These are phyloP conservation scores for Folsomia candida DNA, from an alignment of 2,888 invertebrate genomes.

Conservation along the genomic window DNA sequence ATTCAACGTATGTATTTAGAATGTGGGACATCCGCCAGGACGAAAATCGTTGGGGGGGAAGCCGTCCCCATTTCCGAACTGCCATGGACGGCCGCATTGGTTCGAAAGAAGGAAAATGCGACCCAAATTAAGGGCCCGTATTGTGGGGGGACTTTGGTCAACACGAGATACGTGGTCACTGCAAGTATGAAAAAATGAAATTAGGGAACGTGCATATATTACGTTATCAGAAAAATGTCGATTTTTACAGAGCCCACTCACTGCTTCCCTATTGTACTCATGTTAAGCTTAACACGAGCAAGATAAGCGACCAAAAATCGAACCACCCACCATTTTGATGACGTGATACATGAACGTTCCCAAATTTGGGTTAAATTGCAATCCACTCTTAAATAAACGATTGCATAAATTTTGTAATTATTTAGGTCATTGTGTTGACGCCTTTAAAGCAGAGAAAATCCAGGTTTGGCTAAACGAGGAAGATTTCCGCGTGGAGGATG, in stretches of 20 bases:
- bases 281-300: no score
- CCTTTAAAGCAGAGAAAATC: constrained; percentile 24
- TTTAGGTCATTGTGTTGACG: constrained; percentile 28
- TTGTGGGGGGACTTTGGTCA: no score
- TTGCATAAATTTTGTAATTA: neutral
- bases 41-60: constrained; percentile 27
- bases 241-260: no score
- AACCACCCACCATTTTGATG: no score
- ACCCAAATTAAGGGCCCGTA: constrained; percentile 13
- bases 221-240: no score
- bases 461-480: constrained; percentile 37
- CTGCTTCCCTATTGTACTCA: no score
- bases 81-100: constrained; percentile 29
- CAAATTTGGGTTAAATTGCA: no score
- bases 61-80: constrained; percentile 16
- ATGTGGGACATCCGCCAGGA: constrained; percentile 6
- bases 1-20: neutral
- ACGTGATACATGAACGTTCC: no score
- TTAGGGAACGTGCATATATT: no score
- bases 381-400: no score
- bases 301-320: no score
- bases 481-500: constrained; percentile 23
- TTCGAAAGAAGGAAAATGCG: constrained; percentile 11
- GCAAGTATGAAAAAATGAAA: neutral
- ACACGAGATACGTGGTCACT: neutral